These are phyloP conservation scores for Augochlora pura DNA, from an alignment of 1,140 invertebrate genomes.

Conservation along the genomic window DNA sequence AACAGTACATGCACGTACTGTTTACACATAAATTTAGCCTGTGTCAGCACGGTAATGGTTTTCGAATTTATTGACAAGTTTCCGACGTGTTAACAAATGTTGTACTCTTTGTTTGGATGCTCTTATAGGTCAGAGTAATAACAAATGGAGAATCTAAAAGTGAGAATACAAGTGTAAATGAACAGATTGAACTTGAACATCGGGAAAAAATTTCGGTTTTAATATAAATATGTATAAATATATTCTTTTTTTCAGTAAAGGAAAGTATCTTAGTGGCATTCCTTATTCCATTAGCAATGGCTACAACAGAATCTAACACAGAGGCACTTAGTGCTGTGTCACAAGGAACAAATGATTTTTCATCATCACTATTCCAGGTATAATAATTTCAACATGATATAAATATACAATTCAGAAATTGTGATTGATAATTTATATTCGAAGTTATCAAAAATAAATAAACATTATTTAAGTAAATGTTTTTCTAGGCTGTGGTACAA, in stretches of 20 bases:
- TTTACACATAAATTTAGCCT: background rate
- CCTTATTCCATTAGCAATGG: conserved; percentile 41
- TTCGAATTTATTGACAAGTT: background rate
- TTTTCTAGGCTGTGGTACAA: conserved; percentile 54
- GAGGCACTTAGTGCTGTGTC: conserved; percentile 49
- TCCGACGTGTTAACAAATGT: too few relatives aligned
- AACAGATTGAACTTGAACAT: too few relatives aligned
- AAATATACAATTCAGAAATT: background rate
- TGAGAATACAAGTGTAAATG: too few relatives aligned
- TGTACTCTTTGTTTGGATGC: too few relatives aligned
- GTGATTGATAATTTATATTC: background rate
- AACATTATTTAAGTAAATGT: background rate
- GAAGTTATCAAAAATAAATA: background rate
- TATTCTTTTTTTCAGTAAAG: conserved; percentile 51
- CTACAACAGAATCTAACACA: conserved; percentile 15
- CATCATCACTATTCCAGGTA: conserved; percentile 49
- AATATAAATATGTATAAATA: too few relatives aligned
- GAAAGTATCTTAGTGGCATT: conserved; percentile 42
- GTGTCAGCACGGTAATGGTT: background rate
- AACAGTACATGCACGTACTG: background rate
- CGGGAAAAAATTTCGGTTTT: too few relatives aligned
- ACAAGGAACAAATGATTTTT: conserved; percentile 58
- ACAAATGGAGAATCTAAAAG: too few relatives aligned
- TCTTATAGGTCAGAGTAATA: too few relatives aligned
- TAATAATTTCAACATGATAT: background rate